Conservation (phyloP, 2,888 invertebrate species). For the Thereva nobilitata region DNA sequence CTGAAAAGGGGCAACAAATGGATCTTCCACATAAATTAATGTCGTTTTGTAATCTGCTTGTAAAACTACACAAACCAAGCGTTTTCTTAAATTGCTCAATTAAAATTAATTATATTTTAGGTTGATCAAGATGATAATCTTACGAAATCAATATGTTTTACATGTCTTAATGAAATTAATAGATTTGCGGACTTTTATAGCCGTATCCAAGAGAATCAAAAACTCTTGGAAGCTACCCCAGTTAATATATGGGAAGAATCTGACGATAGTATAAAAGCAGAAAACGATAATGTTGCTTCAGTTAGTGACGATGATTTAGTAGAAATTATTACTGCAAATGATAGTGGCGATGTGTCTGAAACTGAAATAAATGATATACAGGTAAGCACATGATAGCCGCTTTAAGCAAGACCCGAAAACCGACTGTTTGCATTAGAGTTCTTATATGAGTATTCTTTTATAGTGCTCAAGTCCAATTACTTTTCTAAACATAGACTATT, state of each 20-base stretch:
- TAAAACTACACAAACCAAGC: neutral
- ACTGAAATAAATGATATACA: too few species aligned
- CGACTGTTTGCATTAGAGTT: too few species aligned
- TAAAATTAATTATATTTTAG: constrained; percentile 5
- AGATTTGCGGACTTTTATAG: constrained; percentile 36
- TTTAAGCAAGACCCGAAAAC: too few species aligned
- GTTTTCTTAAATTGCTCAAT: neutral
- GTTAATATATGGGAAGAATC: neutral
- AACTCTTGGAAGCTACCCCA: constrained; percentile 11
- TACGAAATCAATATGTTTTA: constrained; percentile 35
- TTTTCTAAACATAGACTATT: too few species aligned
- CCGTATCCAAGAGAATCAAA: constrained; percentile 37
- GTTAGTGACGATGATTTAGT: too few species aligned
- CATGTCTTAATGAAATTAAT: constrained; percentile 37
- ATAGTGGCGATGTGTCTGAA: too few species aligned
- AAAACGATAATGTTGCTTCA: too few species aligned
- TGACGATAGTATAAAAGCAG: neutral
- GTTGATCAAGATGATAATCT: constrained; percentile 23
- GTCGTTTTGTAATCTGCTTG: constrained; percentile 29
- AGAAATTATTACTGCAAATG: too few species aligned
- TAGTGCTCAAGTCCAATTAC: too few species aligned
- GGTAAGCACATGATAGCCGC: too few species aligned
- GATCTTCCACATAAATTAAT: constrained; percentile 27
- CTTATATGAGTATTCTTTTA: too few species aligned
- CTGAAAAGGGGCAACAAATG: constrained; percentile 5